These are phyloP conservation scores for Myotis daubentonii DNA, from an alignment of 2,797 vertebrate species.

Conservation along the genomic window DNA sequence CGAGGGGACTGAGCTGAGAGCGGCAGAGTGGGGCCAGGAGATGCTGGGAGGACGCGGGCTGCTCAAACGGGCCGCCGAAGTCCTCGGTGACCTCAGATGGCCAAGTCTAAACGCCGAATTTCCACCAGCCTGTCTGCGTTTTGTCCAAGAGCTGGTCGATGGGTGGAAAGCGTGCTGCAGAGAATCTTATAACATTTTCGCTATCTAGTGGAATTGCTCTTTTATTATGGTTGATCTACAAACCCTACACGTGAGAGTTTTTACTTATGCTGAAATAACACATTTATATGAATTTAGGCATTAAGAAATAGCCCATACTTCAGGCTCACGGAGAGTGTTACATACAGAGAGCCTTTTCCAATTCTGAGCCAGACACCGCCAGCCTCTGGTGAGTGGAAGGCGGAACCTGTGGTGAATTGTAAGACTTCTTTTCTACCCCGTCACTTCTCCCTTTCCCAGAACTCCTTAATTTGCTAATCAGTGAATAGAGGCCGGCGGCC, in stretches of 20 bases:
- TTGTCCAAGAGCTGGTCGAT: constrained; percentile 62
- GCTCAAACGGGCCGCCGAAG: constrained; percentile 44
- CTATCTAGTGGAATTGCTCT: not conserved
- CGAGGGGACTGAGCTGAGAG: not conserved
- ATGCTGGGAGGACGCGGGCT: constrained; percentile 30
- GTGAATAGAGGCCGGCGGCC: constrained; percentile 55
- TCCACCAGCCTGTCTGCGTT: constrained; percentile 55
- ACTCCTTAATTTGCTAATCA: constrained; percentile 69
- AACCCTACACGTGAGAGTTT: constrained; percentile 2
- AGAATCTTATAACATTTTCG: not conserved
- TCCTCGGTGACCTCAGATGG: constrained; percentile 37
- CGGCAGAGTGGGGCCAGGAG: constrained; percentile 1
- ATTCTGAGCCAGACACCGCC: not conserved
- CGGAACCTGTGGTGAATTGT: constrained; percentile 14
- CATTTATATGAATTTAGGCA: not conserved
- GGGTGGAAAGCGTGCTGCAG: constrained; percentile 4
- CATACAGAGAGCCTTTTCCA: constrained; percentile 3
- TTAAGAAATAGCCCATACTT: not conserved
- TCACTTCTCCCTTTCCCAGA: not conserved
- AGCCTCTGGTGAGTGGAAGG: not conserved
- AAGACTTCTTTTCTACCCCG: constrained; percentile 39
- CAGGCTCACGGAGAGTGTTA: not conserved
- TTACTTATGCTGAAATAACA: not conserved
- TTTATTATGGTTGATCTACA: not conserved
- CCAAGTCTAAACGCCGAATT: constrained; percentile 28